These are phyloP conservation scores for Drosophila punjabiensis DNA, from an alignment of 1,140 invertebrate genomes.

Conservation along the genomic window DNA sequence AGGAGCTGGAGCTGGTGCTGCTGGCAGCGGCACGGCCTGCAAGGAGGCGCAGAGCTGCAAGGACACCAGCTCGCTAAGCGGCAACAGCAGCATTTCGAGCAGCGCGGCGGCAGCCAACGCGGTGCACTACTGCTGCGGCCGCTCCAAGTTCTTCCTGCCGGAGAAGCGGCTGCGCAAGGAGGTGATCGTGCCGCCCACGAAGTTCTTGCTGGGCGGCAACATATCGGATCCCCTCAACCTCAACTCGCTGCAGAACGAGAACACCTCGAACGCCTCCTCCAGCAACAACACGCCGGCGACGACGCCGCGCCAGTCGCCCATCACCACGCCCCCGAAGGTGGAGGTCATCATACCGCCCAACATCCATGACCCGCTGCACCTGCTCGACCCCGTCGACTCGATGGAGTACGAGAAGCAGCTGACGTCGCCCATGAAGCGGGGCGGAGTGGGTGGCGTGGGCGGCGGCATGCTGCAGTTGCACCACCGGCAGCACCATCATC, in stretches of 20 bases:
- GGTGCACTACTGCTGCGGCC: slow-evolving; percentile 75
- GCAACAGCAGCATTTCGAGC: slow-evolving; percentile 65
- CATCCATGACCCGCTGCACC: slow-evolving; percentile 95
- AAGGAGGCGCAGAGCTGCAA: slow-evolving; percentile 64
- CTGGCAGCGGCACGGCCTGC: slow-evolving; percentile 23
- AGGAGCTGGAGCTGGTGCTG: slow-evolving; percentile 12
- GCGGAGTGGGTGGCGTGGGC: slow-evolving; percentile 41
- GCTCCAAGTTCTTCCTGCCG: slow-evolving; percentile 87
- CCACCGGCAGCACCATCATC: slow-evolving; percentile 79
- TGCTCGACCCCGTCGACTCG: slow-evolving; percentile 92
- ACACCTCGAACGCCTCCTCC: slow-evolving; percentile 92
- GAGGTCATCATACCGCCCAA: slow-evolving; percentile 97
- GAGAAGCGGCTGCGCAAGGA: slow-evolving; percentile 91
- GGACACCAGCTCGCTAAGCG: slow-evolving; percentile 69
- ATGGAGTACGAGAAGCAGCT: slow-evolving; percentile 92
- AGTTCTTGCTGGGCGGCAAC: slow-evolving; percentile 97
- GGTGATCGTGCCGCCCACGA: slow-evolving; percentile 93
- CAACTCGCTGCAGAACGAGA: slow-evolving; percentile 95
- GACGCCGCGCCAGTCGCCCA: slow-evolving; percentile 95
- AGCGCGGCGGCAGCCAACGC: slow-evolving; percentile 60
- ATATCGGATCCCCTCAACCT: slow-evolving; percentile 98
- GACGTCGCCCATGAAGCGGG: slow-evolving; percentile 79
- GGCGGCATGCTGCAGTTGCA: slow-evolving; percentile 50
- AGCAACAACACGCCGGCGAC: slow-evolving; percentile 95
- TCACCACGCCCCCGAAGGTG: slow-evolving; percentile 92